phyloP scores from a whole-genome alignment of 2,888 invertebrate genomes.

The Eristalinus sepulchralis region DNA sequence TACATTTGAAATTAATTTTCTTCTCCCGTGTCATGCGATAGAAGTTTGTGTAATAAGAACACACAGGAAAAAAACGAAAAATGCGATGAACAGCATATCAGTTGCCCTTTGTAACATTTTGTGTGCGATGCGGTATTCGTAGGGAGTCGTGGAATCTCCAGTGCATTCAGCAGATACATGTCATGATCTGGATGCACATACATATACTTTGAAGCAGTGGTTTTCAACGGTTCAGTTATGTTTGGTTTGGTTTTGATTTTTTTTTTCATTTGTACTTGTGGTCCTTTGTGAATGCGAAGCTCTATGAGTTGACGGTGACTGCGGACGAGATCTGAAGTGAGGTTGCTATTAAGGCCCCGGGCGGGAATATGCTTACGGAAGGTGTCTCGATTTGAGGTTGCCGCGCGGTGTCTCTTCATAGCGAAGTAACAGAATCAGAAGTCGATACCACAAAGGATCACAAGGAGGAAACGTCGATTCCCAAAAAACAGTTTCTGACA shows the following conservation, averaged over 20 bases:
- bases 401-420: too few species aligned
- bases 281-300: neutral
- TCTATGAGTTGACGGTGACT: neutral
- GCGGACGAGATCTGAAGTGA: too few species aligned
- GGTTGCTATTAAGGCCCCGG: too few species aligned
- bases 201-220: neutral
- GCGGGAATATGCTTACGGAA: too few species aligned
- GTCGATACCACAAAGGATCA: too few species aligned
- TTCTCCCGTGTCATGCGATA: neutral
- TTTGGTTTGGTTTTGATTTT: neutral
- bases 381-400: too few species aligned
- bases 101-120: slow-evolving; percentile 3
- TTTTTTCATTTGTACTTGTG: neutral
- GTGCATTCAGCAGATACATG: neutral
- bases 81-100: slow-evolving; percentile 12
- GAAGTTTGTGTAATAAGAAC: neutral
- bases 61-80: neutral
- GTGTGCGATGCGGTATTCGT: neutral
- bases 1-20: slow-evolving; percentile 18
- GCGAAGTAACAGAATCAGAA: too few species aligned
- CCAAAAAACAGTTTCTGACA: neutral
- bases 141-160: neutral
- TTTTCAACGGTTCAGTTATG: neutral
- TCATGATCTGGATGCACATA: neutral
- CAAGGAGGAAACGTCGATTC: neutral